Evolutionary conservation across 2,113 vertebrate genomes (phyloP).

Genomic region (Phylloscopus trochiloides): DNA sequence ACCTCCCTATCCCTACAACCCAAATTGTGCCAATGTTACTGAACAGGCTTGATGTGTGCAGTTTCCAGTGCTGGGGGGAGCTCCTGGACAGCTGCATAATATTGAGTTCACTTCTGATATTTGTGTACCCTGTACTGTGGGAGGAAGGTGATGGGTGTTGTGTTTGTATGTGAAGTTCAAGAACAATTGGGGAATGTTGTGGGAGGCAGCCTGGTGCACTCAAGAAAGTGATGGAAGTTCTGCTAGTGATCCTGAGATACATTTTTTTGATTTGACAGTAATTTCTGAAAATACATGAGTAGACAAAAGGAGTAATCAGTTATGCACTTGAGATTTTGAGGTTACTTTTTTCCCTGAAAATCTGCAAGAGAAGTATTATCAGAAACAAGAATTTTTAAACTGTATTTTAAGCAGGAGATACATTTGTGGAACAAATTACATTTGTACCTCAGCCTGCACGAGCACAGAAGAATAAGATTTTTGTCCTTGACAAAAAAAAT

Average conservation of each 20-base stretch:
- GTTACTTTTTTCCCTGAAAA: background rate
- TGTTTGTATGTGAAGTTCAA: background rate
- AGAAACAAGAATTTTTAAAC: background rate
- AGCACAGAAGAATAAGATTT: background rate
- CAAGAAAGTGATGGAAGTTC: background rate
- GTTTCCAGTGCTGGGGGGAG: background rate
- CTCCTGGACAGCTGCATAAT: background rate
- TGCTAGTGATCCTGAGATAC: background rate
- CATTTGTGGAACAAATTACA: background rate
- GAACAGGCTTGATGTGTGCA: background rate
- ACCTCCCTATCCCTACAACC: background rate
- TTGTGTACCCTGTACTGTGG: fast-evolving
- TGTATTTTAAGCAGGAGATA: background rate
- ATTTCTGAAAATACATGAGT: background rate
- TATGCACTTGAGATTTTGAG: background rate
- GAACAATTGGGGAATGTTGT: background rate
- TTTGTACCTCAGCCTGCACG: background rate
- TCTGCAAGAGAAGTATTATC: background rate
- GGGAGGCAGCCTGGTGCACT: background rate
- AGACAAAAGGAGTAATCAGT: background rate
- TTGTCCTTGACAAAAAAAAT: background rate
- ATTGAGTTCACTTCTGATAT: background rate
- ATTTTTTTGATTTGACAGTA: background rate
- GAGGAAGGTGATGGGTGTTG: background rate
- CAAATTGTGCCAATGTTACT: background rate